Conservation (phyloP, 92 coral and sea anemone genomes). For the Zoanthus solanderi region DNA sequence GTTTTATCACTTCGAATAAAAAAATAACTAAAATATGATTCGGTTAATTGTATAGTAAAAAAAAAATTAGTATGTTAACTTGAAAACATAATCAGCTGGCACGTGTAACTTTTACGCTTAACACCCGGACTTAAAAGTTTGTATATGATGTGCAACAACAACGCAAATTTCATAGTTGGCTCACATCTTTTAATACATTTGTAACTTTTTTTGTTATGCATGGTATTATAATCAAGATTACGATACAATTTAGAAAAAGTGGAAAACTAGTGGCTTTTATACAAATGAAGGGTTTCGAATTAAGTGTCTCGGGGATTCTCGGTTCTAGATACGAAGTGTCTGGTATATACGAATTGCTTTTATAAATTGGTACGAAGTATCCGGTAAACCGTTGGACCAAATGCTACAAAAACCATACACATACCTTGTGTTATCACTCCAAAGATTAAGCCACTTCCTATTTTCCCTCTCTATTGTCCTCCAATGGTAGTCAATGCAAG, state of each 20-base stretch:
- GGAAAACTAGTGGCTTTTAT: slow-evolving; percentile 4
- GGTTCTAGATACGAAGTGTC: background rate
- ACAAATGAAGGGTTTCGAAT: background rate
- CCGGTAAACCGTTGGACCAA: background rate
- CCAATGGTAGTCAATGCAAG: slow-evolving; percentile 43
- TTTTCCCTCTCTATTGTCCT: slow-evolving; percentile 32
- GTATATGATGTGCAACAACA: slow-evolving; percentile 5
- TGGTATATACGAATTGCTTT: slow-evolving; percentile 7
- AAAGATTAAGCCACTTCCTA: slow-evolving; percentile 26
- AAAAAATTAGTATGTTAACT: background rate
- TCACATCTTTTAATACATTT: background rate
- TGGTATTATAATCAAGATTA: background rate
- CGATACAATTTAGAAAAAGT: background rate
- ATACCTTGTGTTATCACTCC: slow-evolving; percentile 42
- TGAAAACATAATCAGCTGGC: slow-evolving; percentile 6
- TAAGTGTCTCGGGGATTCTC: background rate
- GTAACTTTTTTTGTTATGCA: background rate
- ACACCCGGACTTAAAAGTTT: slow-evolving; percentile 5
- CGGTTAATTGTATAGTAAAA: background rate
- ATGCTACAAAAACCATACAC: slow-evolving; percentile 5
- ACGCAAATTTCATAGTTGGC: background rate
- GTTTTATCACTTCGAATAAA: background rate
- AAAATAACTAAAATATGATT: background rate
- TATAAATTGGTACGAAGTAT: slow-evolving; percentile 5
- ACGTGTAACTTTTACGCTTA: background rate